These are phyloP conservation scores for Coelogynopora nodosa DNA, from an alignment of 2,888 invertebrate genomes.

Conservation along the genomic window DNA sequence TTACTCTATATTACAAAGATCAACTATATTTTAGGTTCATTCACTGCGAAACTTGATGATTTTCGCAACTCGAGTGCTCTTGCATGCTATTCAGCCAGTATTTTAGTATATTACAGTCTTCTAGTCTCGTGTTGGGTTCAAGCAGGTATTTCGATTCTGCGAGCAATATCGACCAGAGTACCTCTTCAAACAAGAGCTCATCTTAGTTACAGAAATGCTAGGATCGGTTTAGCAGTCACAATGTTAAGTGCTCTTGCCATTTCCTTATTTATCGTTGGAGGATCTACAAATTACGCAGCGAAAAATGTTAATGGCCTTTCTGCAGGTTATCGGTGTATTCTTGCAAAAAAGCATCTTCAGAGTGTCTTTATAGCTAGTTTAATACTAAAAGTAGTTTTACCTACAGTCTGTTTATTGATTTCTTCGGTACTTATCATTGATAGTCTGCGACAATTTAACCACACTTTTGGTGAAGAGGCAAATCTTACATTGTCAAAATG, in stretches of 20 bases:
- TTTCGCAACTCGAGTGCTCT: slow-evolving; percentile 8
- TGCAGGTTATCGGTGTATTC: slow-evolving; percentile 17
- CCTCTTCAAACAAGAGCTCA: slow-evolving; percentile 37
- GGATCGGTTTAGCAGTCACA: slow-evolving; percentile 15
- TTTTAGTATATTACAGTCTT: slow-evolving; percentile 38
- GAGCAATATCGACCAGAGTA: slow-evolving; percentile 33
- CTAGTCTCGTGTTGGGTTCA: slow-evolving; percentile 42
- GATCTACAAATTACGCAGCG: slow-evolving; percentile 34
- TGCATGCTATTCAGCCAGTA: slow-evolving; percentile 26
- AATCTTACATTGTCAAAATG: background rate
- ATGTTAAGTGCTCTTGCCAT: slow-evolving; percentile 32
- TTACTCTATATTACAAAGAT: slow-evolving; percentile 32
- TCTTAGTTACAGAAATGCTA: slow-evolving; percentile 29
- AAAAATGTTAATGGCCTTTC: slow-evolving; percentile 15
- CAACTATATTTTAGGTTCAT: slow-evolving; percentile 26
- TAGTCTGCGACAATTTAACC: slow-evolving; percentile 39
- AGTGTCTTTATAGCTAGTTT: slow-evolving; percentile 32
- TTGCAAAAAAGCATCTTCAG: slow-evolving; percentile 4
- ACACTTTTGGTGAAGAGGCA: background rate
- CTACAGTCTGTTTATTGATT: slow-evolving; percentile 35
- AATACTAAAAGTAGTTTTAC: slow-evolving; percentile 37
- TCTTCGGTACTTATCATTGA: slow-evolving; percentile 38
- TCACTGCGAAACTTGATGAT: background rate
- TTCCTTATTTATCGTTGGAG: slow-evolving; percentile 35
- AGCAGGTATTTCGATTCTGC: slow-evolving; percentile 40